Evolutionary conservation across 2,888 invertebrate genomes (phyloP).

Genomic region (Volucella bombylans): DNA sequence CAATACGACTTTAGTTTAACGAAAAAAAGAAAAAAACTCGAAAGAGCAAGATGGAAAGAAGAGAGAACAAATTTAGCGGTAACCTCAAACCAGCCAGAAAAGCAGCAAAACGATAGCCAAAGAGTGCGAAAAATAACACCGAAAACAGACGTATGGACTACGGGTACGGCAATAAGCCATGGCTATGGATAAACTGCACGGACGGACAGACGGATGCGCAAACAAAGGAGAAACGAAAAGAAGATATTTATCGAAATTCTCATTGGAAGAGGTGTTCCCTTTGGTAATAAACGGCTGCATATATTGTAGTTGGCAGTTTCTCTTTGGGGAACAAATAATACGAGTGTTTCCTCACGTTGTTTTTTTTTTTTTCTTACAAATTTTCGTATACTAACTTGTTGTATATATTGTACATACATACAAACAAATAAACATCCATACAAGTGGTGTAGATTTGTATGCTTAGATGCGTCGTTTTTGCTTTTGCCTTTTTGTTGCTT

Average conservation of each 20-base stretch:
- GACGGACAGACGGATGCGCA: constrained; percentile 33
- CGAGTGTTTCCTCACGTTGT: constrained; percentile 71
- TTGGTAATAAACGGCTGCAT: constrained; percentile 75
- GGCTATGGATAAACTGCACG: background rate
- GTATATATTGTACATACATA: constrained; percentile 22
- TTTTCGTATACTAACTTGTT: constrained; percentile 57
- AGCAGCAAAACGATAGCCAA: constrained; percentile 65
- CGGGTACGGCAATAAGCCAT: constrained; percentile 2
- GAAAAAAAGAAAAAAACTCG: background rate
- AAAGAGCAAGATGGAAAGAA: constrained; percentile 24
- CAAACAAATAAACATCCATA: too few species aligned
- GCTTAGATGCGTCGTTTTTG: constrained; percentile 23
- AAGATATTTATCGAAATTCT: constrained; percentile 74
- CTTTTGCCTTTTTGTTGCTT: constrained; percentile 11
- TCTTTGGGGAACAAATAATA: constrained; percentile 72
- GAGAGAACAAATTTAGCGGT: constrained; percentile 42
- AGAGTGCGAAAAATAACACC: constrained; percentile 74
- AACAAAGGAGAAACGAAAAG: constrained; percentile 66
- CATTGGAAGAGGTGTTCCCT: constrained; percentile 74
- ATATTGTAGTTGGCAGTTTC: constrained; percentile 72
- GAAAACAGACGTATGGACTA: constrained; percentile 62
- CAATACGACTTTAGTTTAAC: constrained; percentile 46
- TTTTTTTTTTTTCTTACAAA: constrained; percentile 57
- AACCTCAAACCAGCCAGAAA: constrained; percentile 67
- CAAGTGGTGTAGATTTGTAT: constrained; percentile 29